phyloP scores from a whole-genome alignment of 2,888 invertebrate genomes.

The Slavum lentiscoides region DNA sequence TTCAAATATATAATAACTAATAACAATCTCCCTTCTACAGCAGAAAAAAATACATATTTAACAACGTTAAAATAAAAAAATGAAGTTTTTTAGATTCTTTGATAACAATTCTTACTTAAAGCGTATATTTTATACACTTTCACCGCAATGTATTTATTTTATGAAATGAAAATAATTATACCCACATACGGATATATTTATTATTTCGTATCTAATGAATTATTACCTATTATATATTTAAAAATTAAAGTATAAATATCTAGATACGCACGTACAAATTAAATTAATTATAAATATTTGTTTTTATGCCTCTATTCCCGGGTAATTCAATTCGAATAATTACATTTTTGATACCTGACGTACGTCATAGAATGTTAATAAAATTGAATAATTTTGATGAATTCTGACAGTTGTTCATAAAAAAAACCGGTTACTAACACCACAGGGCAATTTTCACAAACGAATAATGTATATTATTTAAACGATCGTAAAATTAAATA shows the following conservation, averaged over 20 bases:
- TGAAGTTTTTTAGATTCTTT: constrained; percentile 7
- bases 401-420: constrained; percentile 24
- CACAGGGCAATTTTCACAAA: constrained; percentile 18
- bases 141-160: not conserved
- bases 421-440: constrained; percentile 36
- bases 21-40: constrained; percentile 22
- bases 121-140: not conserved
- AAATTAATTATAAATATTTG: constrained; percentile 9
- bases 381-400: constrained; percentile 35
- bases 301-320: not conserved
- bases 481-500: constrained; percentile 19
- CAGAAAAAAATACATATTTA: constrained; percentile 7
- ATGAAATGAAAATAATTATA: too few species aligned
- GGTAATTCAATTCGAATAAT: constrained; percentile 1
- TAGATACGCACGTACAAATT: not conserved
- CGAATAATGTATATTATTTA: not conserved
- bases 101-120: constrained; percentile 12
- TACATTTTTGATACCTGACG: not conserved
- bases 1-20: constrained; percentile 10
- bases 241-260: too few species aligned
- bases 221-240: too few species aligned
- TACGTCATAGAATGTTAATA: constrained; percentile 14
- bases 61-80: not conserved
- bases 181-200: too few species aligned
- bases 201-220: too few species aligned